Base-by-base conservation (phyloP, 2,113 vertebrate genomes). In the Hucho hucho region DNA sequence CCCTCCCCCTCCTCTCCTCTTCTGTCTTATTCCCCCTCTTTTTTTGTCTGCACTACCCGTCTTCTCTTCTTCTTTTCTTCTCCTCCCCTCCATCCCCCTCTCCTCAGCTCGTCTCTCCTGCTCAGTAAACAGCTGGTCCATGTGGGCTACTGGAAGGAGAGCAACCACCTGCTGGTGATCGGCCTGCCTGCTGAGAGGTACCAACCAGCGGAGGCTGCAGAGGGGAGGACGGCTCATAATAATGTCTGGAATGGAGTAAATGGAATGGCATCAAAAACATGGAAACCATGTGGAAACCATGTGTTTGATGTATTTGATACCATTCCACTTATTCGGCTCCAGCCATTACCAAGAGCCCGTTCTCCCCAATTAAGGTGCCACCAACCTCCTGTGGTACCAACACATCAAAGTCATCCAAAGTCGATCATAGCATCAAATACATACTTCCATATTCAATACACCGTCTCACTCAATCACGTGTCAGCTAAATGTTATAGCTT, bases 61-160 rank as follows among this genome's bases (percentile, higher is more conserved):
- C 37, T 43, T 11, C 37, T 43, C 37, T 43, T 12, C 9, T 43
- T 43, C 37, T 43, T 28, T 11, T 43, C 37, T 43, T 9, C 28
- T 28, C n/a, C 63, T 12, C 22, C 2, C 22, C 25, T 64, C 32
- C 56, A 16, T 64, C 26, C 53, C 26, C 53, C 56, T 20, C 87
- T 96, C 81, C 90, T 6, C 81, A 98, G 97, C 82, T 96, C 97
- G 0, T 96, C 97, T 46, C 93, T 99, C 2, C 86, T 96, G 81
- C 91, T 98, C 73, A 92, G 93, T 53, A 95, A 88, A 70, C 95
- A 96, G 81, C 87, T 98, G 88, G 93, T 98, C 64, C 95, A 99
- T 72, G 93, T 98, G 77, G 95, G 95, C 90, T 99, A 98, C 91
- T 97, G 96, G 95, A 98, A 97, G 82, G 96, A 98, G 67, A 92